phyloP scores from a whole-genome alignment of 2,113 vertebrate species.

The Grantiella picta region DNA sequence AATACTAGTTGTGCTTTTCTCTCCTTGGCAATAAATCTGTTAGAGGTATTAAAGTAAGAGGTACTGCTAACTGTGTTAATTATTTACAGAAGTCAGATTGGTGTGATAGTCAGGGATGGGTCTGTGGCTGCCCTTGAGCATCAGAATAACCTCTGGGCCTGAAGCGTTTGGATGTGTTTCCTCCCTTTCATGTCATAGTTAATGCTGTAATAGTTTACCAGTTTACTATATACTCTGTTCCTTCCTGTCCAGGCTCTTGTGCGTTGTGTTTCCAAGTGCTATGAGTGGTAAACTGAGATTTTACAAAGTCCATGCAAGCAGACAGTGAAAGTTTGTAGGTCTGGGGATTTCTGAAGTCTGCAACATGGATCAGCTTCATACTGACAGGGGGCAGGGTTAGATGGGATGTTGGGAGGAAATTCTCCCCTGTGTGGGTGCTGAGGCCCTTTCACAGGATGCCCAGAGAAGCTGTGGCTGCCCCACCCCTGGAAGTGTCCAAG shows the following conservation, averaged over 20 bases:
- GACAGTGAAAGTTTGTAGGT: too few species aligned
- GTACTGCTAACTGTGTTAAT: not conserved
- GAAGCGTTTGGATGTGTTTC: not conserved
- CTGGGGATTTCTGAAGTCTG: not conserved
- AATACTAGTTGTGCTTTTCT: not conserved
- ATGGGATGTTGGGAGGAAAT: not conserved
- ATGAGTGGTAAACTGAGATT: not conserved
- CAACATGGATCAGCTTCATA: not conserved
- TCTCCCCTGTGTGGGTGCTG: too few species aligned
- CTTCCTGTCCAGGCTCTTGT: not conserved
- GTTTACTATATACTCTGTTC: rapidly evolving
- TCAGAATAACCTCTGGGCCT: not conserved
- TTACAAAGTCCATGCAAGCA: not conserved
- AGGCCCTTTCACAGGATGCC: not conserved
- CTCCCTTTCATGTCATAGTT: not conserved
- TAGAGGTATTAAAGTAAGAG: not conserved
- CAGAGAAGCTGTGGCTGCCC: not conserved
- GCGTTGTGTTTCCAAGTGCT: not conserved
- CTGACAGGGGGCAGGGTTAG: not conserved
- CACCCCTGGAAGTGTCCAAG: not conserved
- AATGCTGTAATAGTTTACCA: not conserved
- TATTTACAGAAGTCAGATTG: rapidly evolving
- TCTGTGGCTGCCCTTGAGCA: not conserved
- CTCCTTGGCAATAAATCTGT: not conserved
- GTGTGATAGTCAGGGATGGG: not conserved